phyloP scores from a whole-genome alignment of 2,888 invertebrate genomes.

The Theretra japonica region DNA sequence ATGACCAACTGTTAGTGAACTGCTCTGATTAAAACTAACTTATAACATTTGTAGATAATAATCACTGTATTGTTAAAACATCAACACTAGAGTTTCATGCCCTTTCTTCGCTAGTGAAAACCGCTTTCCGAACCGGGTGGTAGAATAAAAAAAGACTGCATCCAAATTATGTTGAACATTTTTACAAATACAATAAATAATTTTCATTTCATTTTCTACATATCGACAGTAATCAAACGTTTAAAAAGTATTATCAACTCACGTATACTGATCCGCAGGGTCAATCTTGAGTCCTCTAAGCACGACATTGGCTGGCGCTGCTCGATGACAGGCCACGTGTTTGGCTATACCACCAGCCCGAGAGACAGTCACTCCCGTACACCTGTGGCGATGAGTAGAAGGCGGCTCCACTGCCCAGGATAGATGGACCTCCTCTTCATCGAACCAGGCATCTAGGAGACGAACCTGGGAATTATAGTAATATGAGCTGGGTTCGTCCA shows the following conservation, averaged over 20 bases:
- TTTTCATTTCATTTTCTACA: too few relatives aligned
- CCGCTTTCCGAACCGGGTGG: too few relatives aligned
- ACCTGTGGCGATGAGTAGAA: constrained; percentile 65
- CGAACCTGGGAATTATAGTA: constrained; percentile 63
- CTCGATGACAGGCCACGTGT: constrained; percentile 76
- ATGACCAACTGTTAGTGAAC: too few relatives aligned
- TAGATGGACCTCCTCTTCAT: constrained; percentile 72
- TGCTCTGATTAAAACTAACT: too few relatives aligned
- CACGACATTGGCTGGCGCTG: constrained; percentile 69
- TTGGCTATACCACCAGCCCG: constrained; percentile 68
- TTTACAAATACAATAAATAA: too few relatives aligned
- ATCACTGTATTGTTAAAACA: too few relatives aligned
- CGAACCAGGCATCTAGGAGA: constrained; percentile 72
- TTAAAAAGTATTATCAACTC: constrained; percentile 44
- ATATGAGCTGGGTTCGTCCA: not conserved
- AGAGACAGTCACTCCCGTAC: constrained; percentile 74
- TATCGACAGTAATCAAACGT: not conserved
- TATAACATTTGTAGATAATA: too few relatives aligned
- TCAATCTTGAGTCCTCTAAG: constrained; percentile 74
- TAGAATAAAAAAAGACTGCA: too few relatives aligned
- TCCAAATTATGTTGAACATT: too few relatives aligned
- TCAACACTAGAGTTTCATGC: too few relatives aligned
- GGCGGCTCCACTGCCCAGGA: constrained; percentile 76
- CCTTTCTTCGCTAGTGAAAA: too few relatives aligned
- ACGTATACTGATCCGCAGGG: constrained; percentile 73